Evolutionary conservation across 2,113 vertebrate genomes (phyloP).

Genomic region (Oreochromis tanganicae): DNA sequence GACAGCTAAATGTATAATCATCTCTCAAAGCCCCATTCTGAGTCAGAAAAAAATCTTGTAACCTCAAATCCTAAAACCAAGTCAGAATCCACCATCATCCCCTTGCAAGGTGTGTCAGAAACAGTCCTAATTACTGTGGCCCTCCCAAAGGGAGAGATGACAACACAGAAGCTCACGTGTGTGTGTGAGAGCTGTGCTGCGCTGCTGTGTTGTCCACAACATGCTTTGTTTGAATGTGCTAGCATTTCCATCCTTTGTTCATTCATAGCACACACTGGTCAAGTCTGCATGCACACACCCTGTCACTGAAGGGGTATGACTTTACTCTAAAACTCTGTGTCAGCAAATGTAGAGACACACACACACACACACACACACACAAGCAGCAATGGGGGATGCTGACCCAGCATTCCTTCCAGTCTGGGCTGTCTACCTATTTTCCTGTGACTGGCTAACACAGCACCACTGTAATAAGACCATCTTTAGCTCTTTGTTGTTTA

Average conservation of each 20-base stretch:
- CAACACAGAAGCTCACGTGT: background rate
- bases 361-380: background rate
- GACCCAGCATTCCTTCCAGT: background rate
- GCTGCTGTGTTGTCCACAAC: background rate
- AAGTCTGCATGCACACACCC: background rate
- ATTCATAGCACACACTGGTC: background rate
- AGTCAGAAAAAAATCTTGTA: background rate
- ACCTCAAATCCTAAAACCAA: background rate
- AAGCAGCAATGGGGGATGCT: background rate
- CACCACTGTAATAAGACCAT: background rate
- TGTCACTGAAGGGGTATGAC: background rate
- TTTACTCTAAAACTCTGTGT: background rate
- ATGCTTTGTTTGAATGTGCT: background rate
- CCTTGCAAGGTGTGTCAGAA: background rate
- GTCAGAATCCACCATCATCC: background rate
- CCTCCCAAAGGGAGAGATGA: background rate
- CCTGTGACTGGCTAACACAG: background rate
- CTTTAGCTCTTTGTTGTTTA: background rate
- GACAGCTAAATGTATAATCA: background rate
- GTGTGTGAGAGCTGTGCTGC: background rate
- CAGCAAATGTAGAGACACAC: background rate
- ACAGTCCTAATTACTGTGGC: background rate
- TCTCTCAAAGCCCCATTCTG: background rate
- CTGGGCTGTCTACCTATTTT: background rate
- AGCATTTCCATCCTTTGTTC: background rate